Conservation (phyloP, 2,797 vertebrate genomes). For the Notoglanidium macrostoma region DNA sequence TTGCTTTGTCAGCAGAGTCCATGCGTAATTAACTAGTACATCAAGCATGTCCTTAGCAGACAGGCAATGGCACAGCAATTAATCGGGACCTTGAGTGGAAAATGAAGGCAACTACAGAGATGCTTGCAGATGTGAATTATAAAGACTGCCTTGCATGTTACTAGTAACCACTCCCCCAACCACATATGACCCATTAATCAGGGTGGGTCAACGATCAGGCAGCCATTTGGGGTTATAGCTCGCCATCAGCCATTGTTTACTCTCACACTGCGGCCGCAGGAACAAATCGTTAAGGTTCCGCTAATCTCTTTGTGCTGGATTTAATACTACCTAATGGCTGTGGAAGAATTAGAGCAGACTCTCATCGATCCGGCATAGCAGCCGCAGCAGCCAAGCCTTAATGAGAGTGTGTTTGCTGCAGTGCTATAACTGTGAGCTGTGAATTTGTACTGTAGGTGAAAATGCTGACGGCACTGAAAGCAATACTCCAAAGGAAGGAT, state of each 20-base stretch:
- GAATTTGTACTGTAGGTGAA: conserved; percentile 52
- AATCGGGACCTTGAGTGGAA: background rate
- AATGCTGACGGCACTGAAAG: conserved; percentile 65
- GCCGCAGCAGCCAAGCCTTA: conserved; percentile 28
- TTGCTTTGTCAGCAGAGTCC: conserved; percentile 16
- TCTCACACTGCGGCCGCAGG: conserved; percentile 14
- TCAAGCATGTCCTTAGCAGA: conserved; percentile 24
- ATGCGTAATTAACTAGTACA: conserved; percentile 22
- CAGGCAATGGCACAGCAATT: conserved; percentile 26
- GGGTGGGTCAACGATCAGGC: conserved; percentile 20
- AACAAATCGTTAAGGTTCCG: conserved; percentile 55
- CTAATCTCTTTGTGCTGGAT: conserved; percentile 59
- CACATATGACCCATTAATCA: conserved; percentile 30
- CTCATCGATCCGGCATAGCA: conserved; percentile 53
- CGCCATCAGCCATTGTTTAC: conserved; percentile 47
- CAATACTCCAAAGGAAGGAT: conserved; percentile 72
- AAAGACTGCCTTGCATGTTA: background rate
- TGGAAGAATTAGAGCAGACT: conserved; percentile 55
- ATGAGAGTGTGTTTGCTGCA: conserved; percentile 27
- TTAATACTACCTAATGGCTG: conserved; percentile 53
- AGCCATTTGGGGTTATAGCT: conserved; percentile 45
- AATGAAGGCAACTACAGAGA: background rate
- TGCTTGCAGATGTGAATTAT: background rate
- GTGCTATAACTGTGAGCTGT: conserved; percentile 33
- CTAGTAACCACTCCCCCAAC: background rate